Conservation (phyloP, 2,797 vertebrate species). For the Enteromius radiatus region DNA sequence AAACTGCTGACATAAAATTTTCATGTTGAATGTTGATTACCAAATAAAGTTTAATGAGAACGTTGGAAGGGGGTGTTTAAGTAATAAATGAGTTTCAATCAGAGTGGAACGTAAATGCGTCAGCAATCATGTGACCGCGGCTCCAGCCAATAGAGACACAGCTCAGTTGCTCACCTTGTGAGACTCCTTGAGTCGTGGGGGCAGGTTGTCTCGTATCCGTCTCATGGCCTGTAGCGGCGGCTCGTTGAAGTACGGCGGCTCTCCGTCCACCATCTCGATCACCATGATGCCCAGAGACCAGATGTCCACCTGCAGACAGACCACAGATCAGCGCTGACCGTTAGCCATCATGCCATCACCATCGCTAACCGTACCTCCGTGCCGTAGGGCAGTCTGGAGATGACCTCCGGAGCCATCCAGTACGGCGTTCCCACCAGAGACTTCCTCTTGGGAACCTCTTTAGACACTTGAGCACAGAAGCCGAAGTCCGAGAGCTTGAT, state of each 20-base stretch:
- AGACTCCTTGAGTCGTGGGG: constrained; percentile 91
- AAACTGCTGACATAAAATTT: no score
- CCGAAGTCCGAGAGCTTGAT: constrained; percentile 98
- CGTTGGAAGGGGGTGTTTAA: not conserved
- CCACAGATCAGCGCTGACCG: not conserved
- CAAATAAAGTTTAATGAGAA: not conserved
- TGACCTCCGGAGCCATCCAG: constrained; percentile 98
- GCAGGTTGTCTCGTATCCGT: constrained; percentile 96
- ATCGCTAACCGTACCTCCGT: constrained; percentile 82
- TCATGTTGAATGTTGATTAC: no score
- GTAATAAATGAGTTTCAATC: not conserved
- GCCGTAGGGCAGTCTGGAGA: constrained; percentile 94
- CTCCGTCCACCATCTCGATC: constrained; percentile 98
- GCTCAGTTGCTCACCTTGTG: constrained; percentile 84
- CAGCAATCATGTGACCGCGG: not conserved
- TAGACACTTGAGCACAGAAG: constrained; percentile 98
- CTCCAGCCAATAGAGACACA: not conserved
- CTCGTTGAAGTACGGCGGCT: constrained; percentile 98
- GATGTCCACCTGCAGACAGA: constrained; percentile 89
- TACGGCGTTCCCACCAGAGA: constrained; percentile 95
- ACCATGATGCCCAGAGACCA: constrained; percentile 99
- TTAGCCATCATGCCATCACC: not conserved
- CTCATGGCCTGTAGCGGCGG: constrained; percentile 98
- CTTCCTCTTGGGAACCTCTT: constrained; percentile 97
- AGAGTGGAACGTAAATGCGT: no score